phyloP scores from a whole-genome alignment of 2,113 vertebrate genomes.

The Prinia subflava region DNA sequence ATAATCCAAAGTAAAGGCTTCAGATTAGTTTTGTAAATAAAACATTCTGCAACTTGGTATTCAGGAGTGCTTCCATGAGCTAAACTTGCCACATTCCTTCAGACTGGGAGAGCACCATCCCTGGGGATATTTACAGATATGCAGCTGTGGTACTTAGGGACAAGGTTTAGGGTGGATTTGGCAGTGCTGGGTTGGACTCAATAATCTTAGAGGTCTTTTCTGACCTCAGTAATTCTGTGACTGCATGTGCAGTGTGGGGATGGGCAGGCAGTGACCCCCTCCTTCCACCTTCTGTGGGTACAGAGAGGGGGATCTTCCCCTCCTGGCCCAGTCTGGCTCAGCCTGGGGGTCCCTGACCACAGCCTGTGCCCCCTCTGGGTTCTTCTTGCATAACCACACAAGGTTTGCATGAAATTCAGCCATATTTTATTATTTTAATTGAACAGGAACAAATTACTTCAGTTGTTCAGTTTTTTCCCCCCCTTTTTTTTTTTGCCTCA shows the following conservation, averaged over 20 bases:
- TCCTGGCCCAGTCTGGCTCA: not conserved
- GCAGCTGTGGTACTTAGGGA: not conserved
- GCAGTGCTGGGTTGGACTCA: not conserved
- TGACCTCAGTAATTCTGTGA: not conserved
- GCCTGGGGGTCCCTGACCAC: not conserved
- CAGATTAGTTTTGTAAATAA: not conserved
- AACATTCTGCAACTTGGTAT: not conserved
- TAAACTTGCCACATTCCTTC: not conserved
- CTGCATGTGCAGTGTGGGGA: not conserved
- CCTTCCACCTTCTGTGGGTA: not conserved
- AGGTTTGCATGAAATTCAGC: not conserved
- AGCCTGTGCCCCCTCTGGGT: not conserved
- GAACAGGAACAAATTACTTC: not conserved
- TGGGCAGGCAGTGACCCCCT: not conserved
- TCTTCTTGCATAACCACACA: accelerated
- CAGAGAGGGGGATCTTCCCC: not conserved
- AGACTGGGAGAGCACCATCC: not conserved
- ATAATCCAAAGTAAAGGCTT: not conserved
- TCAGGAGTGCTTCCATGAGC: not conserved
- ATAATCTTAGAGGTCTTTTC: not conserved
- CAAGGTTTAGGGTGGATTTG: not conserved
- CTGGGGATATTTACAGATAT: not conserved
- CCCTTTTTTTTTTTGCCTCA: not conserved
- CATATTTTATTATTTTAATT: not conserved
- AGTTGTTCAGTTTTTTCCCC: not conserved